Base-by-base conservation (phyloP, 2,797 vertebrate genomes). In the Pagetopsis macropterus region DNA sequence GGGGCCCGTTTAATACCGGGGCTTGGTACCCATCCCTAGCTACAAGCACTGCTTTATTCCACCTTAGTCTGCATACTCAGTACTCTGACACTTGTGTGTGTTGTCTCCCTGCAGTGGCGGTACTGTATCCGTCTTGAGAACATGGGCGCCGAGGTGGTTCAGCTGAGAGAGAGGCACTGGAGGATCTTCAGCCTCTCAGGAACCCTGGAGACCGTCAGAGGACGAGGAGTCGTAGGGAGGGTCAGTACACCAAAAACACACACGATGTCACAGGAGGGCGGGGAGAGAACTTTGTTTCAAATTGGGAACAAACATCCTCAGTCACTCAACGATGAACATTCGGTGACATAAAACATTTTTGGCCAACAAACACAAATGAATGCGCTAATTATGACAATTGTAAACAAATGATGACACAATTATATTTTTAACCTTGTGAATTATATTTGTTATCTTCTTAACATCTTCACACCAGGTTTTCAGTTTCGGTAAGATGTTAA, bases 61-160 rank as follows among this genome's bases (percentile, higher is more conserved):
- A 37, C 50, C 21, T 45, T 8, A 62, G 16, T 19, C 15, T 11
- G 63, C 52, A 43, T 44, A n/a, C 12, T 74, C 19, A 10, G 46
- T 27, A 9, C 51, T 0, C 40, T n/a, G 49, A 64, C 37, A 6
- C 27, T 27, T 41, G 27, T 73, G 12, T 43, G 63, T 48, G 46
- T 61, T 54, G 10, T 78, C 19, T 50, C 57, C 71, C 46, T 60
- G 17, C 81, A 99, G 98, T 99, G 98, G 98, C 94, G 98, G 41
- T 99, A 99, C 88, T 99, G 98, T 50, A 99, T 99, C 75, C 98
- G 98, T 51, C 82, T 99, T 91, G 98, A 99, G 92, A 99, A 99
- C 92, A 93, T 99, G 46, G 96, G 97, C 58, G 94, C 83, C 0
- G 98, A 99, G 40, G 97, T 98, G 68, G 97, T 99, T 21, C 98